phyloP scores from a whole-genome alignment of 2,113 vertebrate species.

The Tragulus kanchil region DNA sequence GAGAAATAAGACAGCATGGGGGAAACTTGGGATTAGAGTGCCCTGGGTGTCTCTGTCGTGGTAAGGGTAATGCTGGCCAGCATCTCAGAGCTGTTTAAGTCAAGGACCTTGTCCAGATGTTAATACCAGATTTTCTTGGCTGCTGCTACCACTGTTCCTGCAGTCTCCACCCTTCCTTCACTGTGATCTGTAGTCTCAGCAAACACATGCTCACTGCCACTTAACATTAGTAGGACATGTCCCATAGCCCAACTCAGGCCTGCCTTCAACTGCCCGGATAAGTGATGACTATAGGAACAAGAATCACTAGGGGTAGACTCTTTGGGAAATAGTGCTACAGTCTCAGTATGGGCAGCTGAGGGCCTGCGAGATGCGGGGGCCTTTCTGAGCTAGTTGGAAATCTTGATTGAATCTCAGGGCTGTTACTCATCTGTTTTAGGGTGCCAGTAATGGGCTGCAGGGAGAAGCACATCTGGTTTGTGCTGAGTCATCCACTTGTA shows the following conservation, averaged over 20 bases:
- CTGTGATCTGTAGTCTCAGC: background rate
- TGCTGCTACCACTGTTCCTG: background rate
- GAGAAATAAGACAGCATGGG: background rate
- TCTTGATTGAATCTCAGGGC: constrained; percentile 35
- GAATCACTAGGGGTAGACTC: background rate
- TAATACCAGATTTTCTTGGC: background rate
- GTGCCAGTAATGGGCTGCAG: background rate
- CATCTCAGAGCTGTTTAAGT: background rate
- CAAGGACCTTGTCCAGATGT: background rate
- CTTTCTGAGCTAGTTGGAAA: constrained; percentile 45
- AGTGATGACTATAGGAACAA: background rate
- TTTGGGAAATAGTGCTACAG: background rate
- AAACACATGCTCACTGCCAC: background rate
- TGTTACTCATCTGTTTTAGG: constrained; percentile 47
- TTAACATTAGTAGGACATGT: background rate
- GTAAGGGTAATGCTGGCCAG: background rate
- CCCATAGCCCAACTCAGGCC: background rate
- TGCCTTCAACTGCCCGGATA: background rate
- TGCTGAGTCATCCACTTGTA: constrained; percentile 67
- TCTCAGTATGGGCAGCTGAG: background rate
- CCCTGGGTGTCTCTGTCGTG: background rate
- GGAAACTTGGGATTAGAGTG: background rate
- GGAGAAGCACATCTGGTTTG: constrained; percentile 64
- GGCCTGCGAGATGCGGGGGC: too few relatives aligned
- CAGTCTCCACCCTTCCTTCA: background rate